Percentiles rank a stretch among this genome's conserved stretches.
phyloP scores from a whole-genome alignment of 2,888 invertebrate species.

The Neoascia interrupta region DNA sequence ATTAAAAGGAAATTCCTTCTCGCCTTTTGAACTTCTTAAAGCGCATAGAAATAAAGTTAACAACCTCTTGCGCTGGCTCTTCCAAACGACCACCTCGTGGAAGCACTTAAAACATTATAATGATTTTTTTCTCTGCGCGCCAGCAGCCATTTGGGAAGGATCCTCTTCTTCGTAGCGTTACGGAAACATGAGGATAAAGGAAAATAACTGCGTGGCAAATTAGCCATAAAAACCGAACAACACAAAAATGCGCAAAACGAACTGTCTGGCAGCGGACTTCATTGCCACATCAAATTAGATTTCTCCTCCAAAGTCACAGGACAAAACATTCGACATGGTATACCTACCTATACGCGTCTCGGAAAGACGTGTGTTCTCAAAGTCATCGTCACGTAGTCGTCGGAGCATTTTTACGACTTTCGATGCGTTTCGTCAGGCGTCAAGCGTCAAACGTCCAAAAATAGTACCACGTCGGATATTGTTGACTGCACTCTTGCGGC shows the following conservation, averaged over 20 bases:
- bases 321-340: not conserved
- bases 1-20: too few relatives aligned
- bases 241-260: slow-evolving; percentile 41
- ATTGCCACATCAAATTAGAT: slow-evolving; percentile 50
- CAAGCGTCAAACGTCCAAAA: slow-evolving; percentile 58
- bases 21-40: not conserved
- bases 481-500: too few relatives aligned
- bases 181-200: not conserved
- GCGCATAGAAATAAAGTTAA: not conserved
- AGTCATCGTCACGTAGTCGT: slow-evolving; percentile 10
- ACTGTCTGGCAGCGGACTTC: slow-evolving; percentile 44
- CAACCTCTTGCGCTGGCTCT: not conserved
- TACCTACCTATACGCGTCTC: not conserved
- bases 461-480: slow-evolving; percentile 50
- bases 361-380: too few relatives aligned
- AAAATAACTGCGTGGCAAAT: slow-evolving; percentile 60
- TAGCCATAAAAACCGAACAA: slow-evolving; percentile 43
- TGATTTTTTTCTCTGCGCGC: too few relatives aligned
- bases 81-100: not conserved
- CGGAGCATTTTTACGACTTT: slow-evolving; percentile 60
- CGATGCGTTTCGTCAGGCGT: slow-evolving; percentile 22
- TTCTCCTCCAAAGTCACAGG: slow-evolving; percentile 22
- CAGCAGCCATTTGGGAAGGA: too few relatives aligned
- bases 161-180: not conserved
- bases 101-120: slow-evolving; percentile 14